Percentiles rank a stretch among this genome's conserved stretches.
phyloP scores from a whole-genome alignment of 1,140 invertebrate genomes.

The Anagrus nilaparvatae region DNA sequence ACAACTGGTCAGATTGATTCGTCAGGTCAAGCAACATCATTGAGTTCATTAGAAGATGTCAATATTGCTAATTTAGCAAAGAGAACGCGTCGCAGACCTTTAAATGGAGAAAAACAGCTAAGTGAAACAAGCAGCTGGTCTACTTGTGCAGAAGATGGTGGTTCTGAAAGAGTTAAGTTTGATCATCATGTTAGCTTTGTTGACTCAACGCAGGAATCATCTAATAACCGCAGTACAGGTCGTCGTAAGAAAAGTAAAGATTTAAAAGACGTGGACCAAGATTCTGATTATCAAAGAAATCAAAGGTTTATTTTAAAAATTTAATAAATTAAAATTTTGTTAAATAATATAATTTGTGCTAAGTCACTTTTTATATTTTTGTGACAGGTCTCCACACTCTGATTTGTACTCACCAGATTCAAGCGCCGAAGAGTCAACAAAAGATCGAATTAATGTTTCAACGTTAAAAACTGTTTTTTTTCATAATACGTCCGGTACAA shows the following conservation, averaged over 20 bases:
- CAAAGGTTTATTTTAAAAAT: constrained; percentile 8
- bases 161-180: constrained; percentile 48
- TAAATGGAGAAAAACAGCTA: constrained; percentile 29
- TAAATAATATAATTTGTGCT: not conserved
- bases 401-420: constrained; percentile 23
- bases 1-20: constrained; percentile 29
- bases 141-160: constrained; percentile 45
- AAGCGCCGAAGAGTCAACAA: constrained; percentile 20
- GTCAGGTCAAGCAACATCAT: constrained; percentile 36
- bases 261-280: too few species aligned
- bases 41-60: constrained; percentile 45
- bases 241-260: too few species aligned
- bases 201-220: constrained; percentile 30
- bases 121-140: constrained; percentile 38
- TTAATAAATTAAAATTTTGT: too few species aligned
- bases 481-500: constrained; percentile 24
- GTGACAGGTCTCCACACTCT: constrained; percentile 23
- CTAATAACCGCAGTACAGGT: too few species aligned
- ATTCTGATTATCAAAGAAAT: constrained; percentile 17
- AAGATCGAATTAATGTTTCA: constrained; percentile 31
- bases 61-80: constrained; percentile 36
- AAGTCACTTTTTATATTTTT: constrained; percentile 5
- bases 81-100: constrained; percentile 32
- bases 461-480: constrained; percentile 35
- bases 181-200: constrained; percentile 47